phyloP scores from a whole-genome alignment of 2,797 vertebrate genomes.

The Geotrypetes seraphini region DNA sequence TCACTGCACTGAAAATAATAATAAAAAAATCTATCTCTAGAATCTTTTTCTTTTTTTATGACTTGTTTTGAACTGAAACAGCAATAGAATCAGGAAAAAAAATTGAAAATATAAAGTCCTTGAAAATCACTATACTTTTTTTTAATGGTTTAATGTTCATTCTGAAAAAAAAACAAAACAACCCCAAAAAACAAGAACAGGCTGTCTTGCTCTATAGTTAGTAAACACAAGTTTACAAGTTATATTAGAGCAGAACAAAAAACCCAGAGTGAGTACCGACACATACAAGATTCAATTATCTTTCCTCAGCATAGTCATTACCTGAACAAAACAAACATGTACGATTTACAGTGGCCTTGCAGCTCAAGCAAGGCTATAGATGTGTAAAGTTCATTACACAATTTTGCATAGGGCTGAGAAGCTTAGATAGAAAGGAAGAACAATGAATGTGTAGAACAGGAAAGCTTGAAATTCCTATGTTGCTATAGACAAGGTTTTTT shows the following conservation, averaged over 20 bases:
- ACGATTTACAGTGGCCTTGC: slow-evolving; percentile 1
- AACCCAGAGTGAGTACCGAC: background rate
- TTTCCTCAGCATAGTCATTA: slow-evolving; percentile 1
- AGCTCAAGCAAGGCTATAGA: background rate
- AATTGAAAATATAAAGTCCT: background rate
- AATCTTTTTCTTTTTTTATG: slow-evolving; percentile 6
- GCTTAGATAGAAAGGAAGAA: slow-evolving; percentile 3
- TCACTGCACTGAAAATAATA: slow-evolving; percentile 17
- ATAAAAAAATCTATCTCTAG: slow-evolving; percentile 9
- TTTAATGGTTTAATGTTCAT: background rate
- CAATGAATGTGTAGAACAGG: background rate
- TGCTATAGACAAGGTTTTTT: background rate
- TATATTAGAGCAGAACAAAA: slow-evolving; percentile 2
- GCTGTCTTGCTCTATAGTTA: background rate
- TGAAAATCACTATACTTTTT: background rate
- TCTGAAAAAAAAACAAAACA: too few species aligned
- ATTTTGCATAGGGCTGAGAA: background rate
- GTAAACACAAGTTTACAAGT: background rate
- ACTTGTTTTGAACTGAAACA: background rate
- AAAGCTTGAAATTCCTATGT: background rate
- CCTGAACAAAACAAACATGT: slow-evolving; percentile 1
- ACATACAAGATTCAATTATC: slow-evolving; percentile 6
- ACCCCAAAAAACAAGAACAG: too few species aligned
- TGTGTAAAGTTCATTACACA: background rate
- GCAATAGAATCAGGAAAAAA: background rate